Base-by-base conservation (phyloP, 2,888 invertebrate genomes). In the Drosophila melanocephala region DNA sequence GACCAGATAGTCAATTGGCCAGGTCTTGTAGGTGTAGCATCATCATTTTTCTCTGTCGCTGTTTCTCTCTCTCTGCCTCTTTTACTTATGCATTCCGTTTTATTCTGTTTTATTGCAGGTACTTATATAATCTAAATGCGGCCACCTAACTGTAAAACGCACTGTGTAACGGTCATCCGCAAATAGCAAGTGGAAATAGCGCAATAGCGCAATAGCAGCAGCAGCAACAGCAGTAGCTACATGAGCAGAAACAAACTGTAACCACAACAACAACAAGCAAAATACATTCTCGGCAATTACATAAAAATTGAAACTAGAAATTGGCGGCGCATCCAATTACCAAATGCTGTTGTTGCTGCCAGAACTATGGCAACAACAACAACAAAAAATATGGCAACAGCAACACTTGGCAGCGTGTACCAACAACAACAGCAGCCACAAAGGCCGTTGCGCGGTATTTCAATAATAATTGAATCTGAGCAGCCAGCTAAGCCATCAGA, bases 381-480 rank as follows among this genome's bases (percentile, higher is more conserved):
- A 72, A 47, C 71, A 56, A 44, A 57, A 35, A 51, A 66, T 26
- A 37, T 56, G 28, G n/a, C 70, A 70, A 22, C 57, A 51, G 32
- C 59, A 72, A 35, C 73, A 81, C 47, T 47, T 47, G 47, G 7
- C 22, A 47, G 47, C 22, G 22, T 47, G 52, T 56, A 74, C 19
- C 63, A 56, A 35, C 74, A 81, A 53, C 70, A 66, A 52, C 62
- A 74, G 12, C 65, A 82, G 26, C 67, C 66, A 52, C 84, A 79
- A 72, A 83, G 72, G 84, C 89, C 89, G 64, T 67, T 85, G 75
- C 82, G 84, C 84, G 85, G 89, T 77, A 87, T 85, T 85, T 87
- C 90, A 64, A 89, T 86, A 87, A 85, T 86, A 83, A 86, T 89
- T 77, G 83, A 84, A 87, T 74, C 89, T 68, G 84, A 81, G 64